Base-by-base conservation (phyloP, 2,888 invertebrate genomes). In the Troides aeacus region DNA sequence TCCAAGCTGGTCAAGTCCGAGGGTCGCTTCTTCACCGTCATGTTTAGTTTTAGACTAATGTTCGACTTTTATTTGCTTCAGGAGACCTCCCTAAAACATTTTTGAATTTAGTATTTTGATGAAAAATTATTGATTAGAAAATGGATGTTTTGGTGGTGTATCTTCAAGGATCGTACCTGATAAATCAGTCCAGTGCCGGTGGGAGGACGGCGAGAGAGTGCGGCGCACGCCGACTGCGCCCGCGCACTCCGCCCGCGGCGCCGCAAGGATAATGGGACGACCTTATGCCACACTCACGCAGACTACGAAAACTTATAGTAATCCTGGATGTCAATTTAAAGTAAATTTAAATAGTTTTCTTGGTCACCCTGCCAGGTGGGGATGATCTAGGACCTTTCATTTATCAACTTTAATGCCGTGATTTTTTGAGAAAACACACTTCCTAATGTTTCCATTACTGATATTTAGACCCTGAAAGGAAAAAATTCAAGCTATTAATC, bases 1-100 rank as follows among this genome's bases (percentile, higher is more conserved):
- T 94, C 94, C 79, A 93, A 73, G 78, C 92, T 93, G 72, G 89
- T 90, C 78, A 94, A 88, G 78, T 94, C 93, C 62, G 93, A 93
- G 42, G 88, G 79, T 61, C 94, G 89, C 79, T 93, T 93, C 81
- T 94, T 94, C 70, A 92, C 92, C 75, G 93, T 93, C 93, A 94
- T 94, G 75, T 81, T 90, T 60, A 1, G 56, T 24, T 3, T 62
- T 18, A n/a, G 10, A 58, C 7, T 23, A 8, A 7, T 42, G 21
- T 24, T 50, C 23, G 42, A 15, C 8, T 15, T 46, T 6, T 24
- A 46, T 39, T 12, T 6, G 42, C 21, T 61, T 42, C 42, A 1
- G 61, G 1, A 15, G 46, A 50, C 24, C 7, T 24, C 50, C 5
- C 56, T 21, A 21, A 6, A 56, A 56, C 18, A 56, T 56, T 56